A percentile compares a stretch with the other conserved stretches of the same genome.
Evolutionary conservation across 2,113 vertebrate species (phyloP).

Genomic region (Ascaphus truei): DNA sequence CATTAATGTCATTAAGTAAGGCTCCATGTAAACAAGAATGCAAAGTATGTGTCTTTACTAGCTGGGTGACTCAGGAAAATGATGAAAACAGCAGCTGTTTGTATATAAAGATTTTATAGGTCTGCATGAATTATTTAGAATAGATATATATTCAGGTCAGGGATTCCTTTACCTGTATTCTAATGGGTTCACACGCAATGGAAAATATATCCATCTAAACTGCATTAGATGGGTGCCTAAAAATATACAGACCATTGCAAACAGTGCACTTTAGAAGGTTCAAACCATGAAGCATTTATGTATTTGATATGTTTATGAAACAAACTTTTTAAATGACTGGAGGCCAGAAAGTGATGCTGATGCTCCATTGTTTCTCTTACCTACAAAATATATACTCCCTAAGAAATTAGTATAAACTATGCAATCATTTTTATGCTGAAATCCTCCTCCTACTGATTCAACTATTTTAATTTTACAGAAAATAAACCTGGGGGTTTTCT

Average conservation of each 20-base stretch:
- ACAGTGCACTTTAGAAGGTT: not conserved
- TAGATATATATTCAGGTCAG: conserved; percentile 9
- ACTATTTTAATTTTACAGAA: too few relatives aligned
- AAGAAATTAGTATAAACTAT: too few relatives aligned
- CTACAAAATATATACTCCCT: too few relatives aligned
- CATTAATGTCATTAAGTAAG: conserved; percentile 9
- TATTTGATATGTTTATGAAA: too few relatives aligned
- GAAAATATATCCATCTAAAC: not conserved
- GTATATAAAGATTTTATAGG: conserved; percentile 5
- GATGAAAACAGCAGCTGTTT: conserved; percentile 7
- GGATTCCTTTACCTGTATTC: conserved; percentile 12
- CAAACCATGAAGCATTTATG: too few relatives aligned
- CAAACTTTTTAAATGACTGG: too few relatives aligned
- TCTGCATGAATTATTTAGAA: conserved; percentile 13
- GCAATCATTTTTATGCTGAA: too few relatives aligned
- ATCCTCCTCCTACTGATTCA: too few relatives aligned
- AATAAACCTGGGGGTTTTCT: too few relatives aligned
- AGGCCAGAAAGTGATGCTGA: too few relatives aligned
- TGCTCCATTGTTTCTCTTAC: too few relatives aligned
- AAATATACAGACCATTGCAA: conserved; percentile 17
- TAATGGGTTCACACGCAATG: not conserved
- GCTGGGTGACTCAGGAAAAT: not conserved
- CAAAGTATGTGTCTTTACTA: not conserved
- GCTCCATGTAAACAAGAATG: not conserved
- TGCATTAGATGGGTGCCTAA: not conserved